Conservation (phyloP, 2,888 invertebrate genomes). For the Hyalella azteca region DNA sequence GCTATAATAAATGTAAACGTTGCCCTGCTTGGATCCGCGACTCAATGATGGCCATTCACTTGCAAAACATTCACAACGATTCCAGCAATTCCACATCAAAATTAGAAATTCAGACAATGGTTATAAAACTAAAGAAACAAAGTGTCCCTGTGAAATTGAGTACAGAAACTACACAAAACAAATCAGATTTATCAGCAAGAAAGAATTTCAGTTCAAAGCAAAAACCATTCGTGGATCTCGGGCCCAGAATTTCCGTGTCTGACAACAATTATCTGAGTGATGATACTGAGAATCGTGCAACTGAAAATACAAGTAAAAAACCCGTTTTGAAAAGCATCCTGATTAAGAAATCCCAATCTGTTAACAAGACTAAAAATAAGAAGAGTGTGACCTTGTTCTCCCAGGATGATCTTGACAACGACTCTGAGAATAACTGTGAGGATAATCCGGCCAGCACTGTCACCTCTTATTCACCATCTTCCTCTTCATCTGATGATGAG, state of each 20-base stretch:
- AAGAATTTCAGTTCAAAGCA: neutral
- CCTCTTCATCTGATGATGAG: no score
- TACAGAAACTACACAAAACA: neutral
- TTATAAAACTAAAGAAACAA: slow-evolving; percentile 17
- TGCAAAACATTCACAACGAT: slow-evolving; percentile 29
- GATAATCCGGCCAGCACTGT: neutral
- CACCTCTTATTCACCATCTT: no score
- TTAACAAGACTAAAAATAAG: slow-evolving; percentile 1
- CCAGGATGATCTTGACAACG: neutral
- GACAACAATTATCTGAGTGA: neutral
- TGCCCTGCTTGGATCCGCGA: slow-evolving; percentile 11
- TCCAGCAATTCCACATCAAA: neutral
- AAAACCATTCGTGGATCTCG: slow-evolving; percentile 2
- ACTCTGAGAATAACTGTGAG: neutral
- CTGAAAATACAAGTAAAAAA: neutral
- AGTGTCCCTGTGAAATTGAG: neutral
- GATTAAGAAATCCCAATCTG: neutral
- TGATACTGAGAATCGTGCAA: neutral
- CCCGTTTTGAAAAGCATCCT: slow-evolving; percentile 9
- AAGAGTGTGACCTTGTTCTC: slow-evolving; percentile 17
- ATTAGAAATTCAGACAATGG: neutral
- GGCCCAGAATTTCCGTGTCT: neutral
- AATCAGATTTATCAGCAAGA: no score
- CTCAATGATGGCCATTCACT: neutral
- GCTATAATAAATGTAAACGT: neutral